Evolutionary conservation across 2,888 invertebrate genomes (phyloP), one percentile per base, ranked within the genome.

Genomic region (Entomobrya proxima): DNA sequence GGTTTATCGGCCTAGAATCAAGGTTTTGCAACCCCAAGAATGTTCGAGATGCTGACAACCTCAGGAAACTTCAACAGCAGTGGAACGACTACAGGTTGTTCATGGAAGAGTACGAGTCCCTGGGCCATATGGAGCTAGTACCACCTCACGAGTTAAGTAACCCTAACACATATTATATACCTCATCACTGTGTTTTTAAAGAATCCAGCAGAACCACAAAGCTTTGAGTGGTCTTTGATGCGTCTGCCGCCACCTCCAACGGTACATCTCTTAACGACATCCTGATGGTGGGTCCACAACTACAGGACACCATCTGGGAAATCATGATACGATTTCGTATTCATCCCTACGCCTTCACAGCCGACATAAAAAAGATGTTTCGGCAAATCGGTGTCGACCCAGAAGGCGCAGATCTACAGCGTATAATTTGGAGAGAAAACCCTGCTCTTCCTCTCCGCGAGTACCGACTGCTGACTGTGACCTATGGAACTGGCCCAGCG

Each of bases 321-420:
- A 90, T 91, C n/a, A 44, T 92, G 0, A 30, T 91, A 3, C 61
- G 91, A n/a, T 91, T 91, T 82, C 78, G 91, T 5, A 81, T 83
- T 5, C 88, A 91, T 74, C 86, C 86, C 5, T 88, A 89, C 32
- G 90, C 91, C 0, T 87, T 92, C 15, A 90, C 90, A 4, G 91
- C 91, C 0, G 92, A 92, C 77, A 91, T 92, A 9, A 90, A 89
- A 35, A 92, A 92, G 87, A 91, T 92, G 91, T 91, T 91, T 80
- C 87, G 91, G 0, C 91, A 91, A 83, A 89, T 91, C n/a, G 11
- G 55, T 0, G 80, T 92, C 0, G 69, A 89, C 13, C 69, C 85
- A 0, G 84, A 87, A 1, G 90, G 92, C 64, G 78, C 90, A 18
- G 35, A 90, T 18, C 88, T 91, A 18, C 92, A 92, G 69, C 76